Percentiles rank a stretch among this genome's conserved stretches.
phyloP scores from a whole-genome alignment of 2,888 invertebrate species.

The Nebria salina region DNA sequence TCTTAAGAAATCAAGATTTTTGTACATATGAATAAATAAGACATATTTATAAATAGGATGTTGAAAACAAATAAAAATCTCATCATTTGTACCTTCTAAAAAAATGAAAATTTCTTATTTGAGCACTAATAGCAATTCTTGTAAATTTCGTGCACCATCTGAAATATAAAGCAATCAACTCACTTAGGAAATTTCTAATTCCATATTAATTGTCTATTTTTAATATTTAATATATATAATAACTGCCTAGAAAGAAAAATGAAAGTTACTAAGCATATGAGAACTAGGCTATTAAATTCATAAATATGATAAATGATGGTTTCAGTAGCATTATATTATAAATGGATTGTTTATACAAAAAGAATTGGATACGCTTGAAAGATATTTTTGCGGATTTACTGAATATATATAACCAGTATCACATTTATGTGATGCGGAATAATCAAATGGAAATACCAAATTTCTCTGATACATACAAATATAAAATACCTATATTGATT shows the following conservation, averaged over 20 bases:
- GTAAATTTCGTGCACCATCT: too few relatives aligned
- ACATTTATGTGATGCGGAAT: background rate
- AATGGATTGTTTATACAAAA: background rate
- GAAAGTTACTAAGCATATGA: conserved; percentile 29
- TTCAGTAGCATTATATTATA: background rate
- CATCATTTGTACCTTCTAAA: too few relatives aligned
- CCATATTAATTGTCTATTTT: background rate
- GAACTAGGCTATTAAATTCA: conserved; percentile 18
- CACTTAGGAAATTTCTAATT: background rate
- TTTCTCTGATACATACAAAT: too few relatives aligned
- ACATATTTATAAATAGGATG: too few relatives aligned
- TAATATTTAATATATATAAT: background rate
- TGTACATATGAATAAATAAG: too few relatives aligned
- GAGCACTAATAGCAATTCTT: too few relatives aligned
- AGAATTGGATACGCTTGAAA: background rate
- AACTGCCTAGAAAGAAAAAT: conserved; percentile 24
- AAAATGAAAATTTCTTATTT: too few relatives aligned
- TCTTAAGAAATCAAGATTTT: too few relatives aligned
- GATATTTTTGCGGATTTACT: background rate
- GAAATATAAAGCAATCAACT: too few relatives aligned
- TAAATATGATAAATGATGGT: background rate
- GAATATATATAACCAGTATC: conserved; percentile 7
- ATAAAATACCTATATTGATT: too few relatives aligned
- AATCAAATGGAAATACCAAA: too few relatives aligned
- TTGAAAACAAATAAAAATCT: too few relatives aligned